Evolutionary conservation across 2,888 invertebrate genomes (phyloP).

Genomic region (Steinernema carpocapsae): DNA sequence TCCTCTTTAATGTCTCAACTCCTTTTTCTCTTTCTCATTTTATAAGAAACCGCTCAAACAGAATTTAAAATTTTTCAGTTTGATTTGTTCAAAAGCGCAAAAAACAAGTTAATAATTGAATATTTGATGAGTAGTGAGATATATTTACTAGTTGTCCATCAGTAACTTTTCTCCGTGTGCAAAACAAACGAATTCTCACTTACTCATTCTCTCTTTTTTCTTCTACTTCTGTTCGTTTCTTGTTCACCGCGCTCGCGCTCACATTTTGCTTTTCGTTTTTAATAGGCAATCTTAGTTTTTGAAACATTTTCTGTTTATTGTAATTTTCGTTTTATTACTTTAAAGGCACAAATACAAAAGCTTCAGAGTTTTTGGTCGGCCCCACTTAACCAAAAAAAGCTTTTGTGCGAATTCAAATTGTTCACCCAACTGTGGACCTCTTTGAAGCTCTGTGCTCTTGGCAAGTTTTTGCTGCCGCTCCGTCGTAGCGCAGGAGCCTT

Average conservation of each 20-base stretch:
- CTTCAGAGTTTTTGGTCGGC: neutral
- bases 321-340: no score
- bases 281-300: neutral
- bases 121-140: constrained; percentile 16
- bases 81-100: neutral
- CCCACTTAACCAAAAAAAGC: neutral
- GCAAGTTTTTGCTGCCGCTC: neutral
- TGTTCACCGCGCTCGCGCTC: neutral
- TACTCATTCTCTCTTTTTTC: constrained; percentile 19
- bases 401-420: neutral
- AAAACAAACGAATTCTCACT: constrained; percentile 32
- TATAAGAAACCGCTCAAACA: no score
- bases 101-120: constrained; percentile 32
- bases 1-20: no score
- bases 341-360: neutral
- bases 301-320: no score
- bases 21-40: no score
- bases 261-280: neutral
- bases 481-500: neutral
- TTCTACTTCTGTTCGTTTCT: neutral
- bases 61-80: no score
- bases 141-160: constrained; percentile 32
- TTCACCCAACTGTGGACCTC: neutral
- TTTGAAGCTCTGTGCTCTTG: neutral
- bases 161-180: constrained; percentile 29